Percentiles rank a stretch among this genome's conserved stretches.
Evolutionary conservation across 1,140 invertebrate genomes (phyloP).

Genomic region (Heliothis virescens): DNA sequence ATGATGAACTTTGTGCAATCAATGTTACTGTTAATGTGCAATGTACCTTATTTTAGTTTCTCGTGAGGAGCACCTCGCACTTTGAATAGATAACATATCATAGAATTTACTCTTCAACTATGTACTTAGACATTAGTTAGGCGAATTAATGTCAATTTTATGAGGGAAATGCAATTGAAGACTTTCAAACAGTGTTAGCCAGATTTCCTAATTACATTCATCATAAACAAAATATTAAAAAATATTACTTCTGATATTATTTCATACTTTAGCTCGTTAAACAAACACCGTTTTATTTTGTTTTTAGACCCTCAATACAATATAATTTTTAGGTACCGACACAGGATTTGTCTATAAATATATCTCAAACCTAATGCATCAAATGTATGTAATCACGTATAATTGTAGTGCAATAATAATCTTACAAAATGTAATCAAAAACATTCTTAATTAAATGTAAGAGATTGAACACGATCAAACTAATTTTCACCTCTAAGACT

Average conservation of each 20-base stretch:
- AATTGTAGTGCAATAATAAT: constrained; percentile 35
- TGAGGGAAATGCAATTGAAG: constrained; percentile 42
- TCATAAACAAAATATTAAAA: too few relatives aligned
- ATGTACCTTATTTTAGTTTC: constrained; percentile 49
- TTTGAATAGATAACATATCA: constrained; percentile 65
- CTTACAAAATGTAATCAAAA: constrained; percentile 23
- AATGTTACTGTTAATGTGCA: constrained; percentile 50
- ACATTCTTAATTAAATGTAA: neutral
- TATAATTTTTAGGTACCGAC: constrained; percentile 3
- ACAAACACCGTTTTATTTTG: neutral
- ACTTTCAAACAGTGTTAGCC: constrained; percentile 1
- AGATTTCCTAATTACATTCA: neutral
- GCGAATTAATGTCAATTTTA: constrained; percentile 59
- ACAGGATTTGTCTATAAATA: constrained; percentile 22
- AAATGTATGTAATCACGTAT: constrained; percentile 34
- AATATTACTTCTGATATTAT: neutral
- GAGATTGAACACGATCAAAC: neutral
- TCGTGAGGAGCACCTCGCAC: constrained; percentile 17
- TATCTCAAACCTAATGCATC: constrained; percentile 21
- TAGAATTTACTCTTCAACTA: constrained; percentile 53
- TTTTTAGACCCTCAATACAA: neutral
- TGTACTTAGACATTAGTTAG: constrained; percentile 54
- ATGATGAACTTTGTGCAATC: constrained; percentile 49
- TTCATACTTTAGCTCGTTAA: neutral
- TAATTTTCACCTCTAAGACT: neutral